Percentiles rank a stretch among this genome's conserved stretches.
Conservation (phyloP, 2,888 invertebrate species). For the Apamea crenata region DNA sequence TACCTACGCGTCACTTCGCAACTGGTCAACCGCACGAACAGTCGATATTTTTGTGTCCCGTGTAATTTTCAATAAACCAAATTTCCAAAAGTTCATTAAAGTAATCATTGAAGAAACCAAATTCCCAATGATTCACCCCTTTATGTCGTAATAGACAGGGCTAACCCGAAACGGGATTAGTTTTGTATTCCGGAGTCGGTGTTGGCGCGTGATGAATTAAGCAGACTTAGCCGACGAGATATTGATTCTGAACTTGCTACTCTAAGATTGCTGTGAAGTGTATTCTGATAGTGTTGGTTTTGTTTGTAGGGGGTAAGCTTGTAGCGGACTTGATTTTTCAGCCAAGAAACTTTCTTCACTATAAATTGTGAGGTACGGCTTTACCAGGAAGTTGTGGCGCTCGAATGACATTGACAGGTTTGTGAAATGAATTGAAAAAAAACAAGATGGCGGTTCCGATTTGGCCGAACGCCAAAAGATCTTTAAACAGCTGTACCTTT, state of each 20-base stretch:
- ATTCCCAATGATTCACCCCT: no score
- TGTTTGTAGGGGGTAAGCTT: slow-evolving; percentile 16
- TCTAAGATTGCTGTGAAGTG: slow-evolving; percentile 59
- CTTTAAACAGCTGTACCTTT: neutral
- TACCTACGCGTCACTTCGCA: no score
- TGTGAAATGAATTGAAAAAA: neutral
- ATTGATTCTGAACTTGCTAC: slow-evolving; percentile 67
- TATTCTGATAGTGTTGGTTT: slow-evolving; percentile 58
- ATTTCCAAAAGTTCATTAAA: no score
- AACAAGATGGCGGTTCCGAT: neutral
- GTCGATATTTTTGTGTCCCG: no score
- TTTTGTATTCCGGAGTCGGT: slow-evolving; percentile 59
- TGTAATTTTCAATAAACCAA: no score
- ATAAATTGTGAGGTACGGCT: neutral
- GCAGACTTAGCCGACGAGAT: slow-evolving; percentile 57
- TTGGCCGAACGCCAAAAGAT: neutral
- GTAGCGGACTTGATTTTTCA: slow-evolving; percentile 20
- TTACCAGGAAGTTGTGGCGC: neutral
- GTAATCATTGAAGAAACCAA: no score
- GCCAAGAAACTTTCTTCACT: neutral
- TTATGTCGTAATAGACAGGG: no score
- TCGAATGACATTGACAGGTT: neutral
- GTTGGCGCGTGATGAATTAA: slow-evolving; percentile 65
- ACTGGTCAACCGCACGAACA: no score
- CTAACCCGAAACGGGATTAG: slow-evolving; percentile 64